A percentile compares a stretch with the other conserved stretches of the same genome.
These are phyloP conservation scores for Oceanites oceanicus DNA, from an alignment of 2,113 vertebrate genomes.

Conservation along the genomic window DNA sequence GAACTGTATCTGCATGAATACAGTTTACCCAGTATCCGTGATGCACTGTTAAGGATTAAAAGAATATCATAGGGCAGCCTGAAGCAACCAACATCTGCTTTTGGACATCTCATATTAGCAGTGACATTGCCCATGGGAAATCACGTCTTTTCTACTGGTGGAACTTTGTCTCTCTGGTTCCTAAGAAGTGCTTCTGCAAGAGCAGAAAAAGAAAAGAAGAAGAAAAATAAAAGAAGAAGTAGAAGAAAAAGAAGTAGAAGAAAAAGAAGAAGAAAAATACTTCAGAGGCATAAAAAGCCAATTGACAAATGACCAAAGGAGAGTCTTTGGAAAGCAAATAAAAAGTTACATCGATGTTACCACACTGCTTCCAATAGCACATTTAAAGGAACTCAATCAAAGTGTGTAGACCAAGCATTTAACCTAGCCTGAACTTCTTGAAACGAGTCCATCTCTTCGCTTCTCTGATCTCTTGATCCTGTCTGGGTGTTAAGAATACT, in stretches of 20 bases:
- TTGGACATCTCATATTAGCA: background rate
- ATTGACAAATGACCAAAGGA: background rate
- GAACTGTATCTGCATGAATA: background rate
- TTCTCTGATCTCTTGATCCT: background rate
- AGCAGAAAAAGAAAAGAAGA: background rate
- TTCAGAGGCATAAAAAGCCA: background rate
- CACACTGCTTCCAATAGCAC: background rate
- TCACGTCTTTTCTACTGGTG: background rate
- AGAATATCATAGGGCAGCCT: background rate
- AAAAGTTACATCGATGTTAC: background rate
- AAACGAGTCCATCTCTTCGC: background rate
- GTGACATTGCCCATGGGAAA: conserved; percentile 10
- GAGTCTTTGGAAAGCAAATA: background rate
- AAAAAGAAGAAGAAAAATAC: accelerated
- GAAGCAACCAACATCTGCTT: conserved; percentile 25
- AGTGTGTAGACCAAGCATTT: background rate
- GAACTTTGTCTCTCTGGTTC: background rate
- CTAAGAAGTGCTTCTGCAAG: background rate
- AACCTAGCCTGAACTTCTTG: background rate
- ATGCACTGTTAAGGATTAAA: background rate
- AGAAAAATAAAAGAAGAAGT: too few relatives aligned
- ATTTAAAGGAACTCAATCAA: background rate
- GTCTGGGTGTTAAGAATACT: background rate
- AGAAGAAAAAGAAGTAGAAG: accelerated
- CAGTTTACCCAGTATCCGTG: background rate